A percentile compares a stretch with the other conserved stretches of the same genome.
Evolutionary conservation across 2,797 vertebrate genomes (phyloP).

Genomic region (Enteromius unitaeniatus): DNA sequence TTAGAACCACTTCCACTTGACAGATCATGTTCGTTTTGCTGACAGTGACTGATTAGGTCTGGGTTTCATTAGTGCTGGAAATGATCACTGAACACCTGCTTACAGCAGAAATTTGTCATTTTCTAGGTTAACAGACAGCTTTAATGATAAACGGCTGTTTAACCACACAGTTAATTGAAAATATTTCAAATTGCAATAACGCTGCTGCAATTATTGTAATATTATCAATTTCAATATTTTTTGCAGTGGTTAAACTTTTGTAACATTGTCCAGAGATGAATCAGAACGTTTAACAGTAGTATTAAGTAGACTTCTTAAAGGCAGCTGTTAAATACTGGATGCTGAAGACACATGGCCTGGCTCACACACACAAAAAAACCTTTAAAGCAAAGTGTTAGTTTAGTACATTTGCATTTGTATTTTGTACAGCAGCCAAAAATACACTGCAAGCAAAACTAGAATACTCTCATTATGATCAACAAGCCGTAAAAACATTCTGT

Average conservation of each 20-base stretch:
- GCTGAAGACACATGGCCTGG: neutral
- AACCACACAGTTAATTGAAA: neutral
- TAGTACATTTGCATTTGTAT: neutral
- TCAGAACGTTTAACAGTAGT: neutral
- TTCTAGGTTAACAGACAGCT: neutral
- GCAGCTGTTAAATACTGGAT: neutral
- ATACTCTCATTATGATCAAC: neutral
- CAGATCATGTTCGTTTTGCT: neutral
- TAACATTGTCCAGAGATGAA: neutral
- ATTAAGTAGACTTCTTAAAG: neutral
- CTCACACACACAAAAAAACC: neutral
- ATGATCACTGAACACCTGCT: neutral
- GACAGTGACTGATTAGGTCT: neutral
- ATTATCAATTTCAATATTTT: neutral
- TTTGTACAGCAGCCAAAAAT: neutral
- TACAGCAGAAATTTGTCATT: neutral
- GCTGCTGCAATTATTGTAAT: neutral
- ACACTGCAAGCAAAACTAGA: neutral
- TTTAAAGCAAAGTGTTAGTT: neutral
- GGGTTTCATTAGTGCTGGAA: neutral
- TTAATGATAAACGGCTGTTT: neutral
- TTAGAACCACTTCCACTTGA: conserved; percentile 39
- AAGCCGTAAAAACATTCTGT: neutral
- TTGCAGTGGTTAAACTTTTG: neutral
- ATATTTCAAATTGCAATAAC: neutral